These are phyloP conservation scores for Sus scrofa DNA, from an alignment of 2,113 vertebrate species.

Conservation along the genomic window T2T-Sscrofa CM000816.6:71306001-71306500, in stretches of 20 bases:
- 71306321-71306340: not conserved
- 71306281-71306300: constrained; percentile 82
- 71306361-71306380: not conserved
- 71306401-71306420: accelerated
- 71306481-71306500: not conserved
- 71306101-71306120: not conserved
- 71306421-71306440: not conserved
- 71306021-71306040: not conserved
- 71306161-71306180: not conserved
- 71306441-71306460: not conserved
- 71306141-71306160: not conserved
- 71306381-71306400: not conserved
- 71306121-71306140: not conserved
- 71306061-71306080: not conserved
- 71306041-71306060: not conserved
- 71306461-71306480: not conserved
- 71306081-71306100: not conserved
- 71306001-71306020: not conserved
- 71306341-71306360: not conserved
- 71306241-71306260: constrained; percentile 81
- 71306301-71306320: not conserved
- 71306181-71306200: not conserved
- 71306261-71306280: constrained; percentile 84
- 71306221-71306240: not conserved
- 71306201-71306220: not conserved